Percentiles rank a stretch among this genome's conserved stretches.
Conservation (phyloP, 2,113 vertebrate genomes). For the Passer domesticus region DNA sequence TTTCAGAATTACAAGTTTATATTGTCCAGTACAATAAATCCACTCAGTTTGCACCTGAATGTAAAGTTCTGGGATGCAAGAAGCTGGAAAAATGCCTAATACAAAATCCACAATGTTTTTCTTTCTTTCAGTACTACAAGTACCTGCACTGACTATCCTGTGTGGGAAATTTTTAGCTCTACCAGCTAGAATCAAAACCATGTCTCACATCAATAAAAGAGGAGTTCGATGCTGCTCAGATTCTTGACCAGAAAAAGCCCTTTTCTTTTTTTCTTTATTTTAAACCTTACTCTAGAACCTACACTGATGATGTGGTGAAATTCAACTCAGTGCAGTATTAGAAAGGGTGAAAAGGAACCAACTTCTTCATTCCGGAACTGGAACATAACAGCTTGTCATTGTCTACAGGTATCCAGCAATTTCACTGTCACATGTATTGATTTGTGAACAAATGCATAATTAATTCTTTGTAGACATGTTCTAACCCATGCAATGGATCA, state of each 20-base stretch:
- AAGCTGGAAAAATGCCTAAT: background rate
- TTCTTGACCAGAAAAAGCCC: background rate
- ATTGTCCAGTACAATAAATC: background rate
- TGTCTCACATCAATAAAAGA: background rate
- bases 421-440: background rate
- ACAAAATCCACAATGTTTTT: background rate
- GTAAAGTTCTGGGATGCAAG: background rate
- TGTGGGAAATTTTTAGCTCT: background rate
- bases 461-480: background rate
- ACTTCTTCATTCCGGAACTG: background rate
- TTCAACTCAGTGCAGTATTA: background rate
- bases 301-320: background rate
- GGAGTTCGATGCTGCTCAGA: background rate
- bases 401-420: background rate
- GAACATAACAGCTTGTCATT: background rate
- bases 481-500: background rate
- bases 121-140: background rate
- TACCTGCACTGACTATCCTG: background rate
- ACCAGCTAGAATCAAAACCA: background rate
- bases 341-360: background rate
- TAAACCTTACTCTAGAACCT: background rate
- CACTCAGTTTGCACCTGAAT: background rate
- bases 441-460: background rate
- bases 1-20: background rate
- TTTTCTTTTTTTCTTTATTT: background rate